Conservation (phyloP, 2,888 invertebrate species). For the Petrolisthes cinctipes region DNA sequence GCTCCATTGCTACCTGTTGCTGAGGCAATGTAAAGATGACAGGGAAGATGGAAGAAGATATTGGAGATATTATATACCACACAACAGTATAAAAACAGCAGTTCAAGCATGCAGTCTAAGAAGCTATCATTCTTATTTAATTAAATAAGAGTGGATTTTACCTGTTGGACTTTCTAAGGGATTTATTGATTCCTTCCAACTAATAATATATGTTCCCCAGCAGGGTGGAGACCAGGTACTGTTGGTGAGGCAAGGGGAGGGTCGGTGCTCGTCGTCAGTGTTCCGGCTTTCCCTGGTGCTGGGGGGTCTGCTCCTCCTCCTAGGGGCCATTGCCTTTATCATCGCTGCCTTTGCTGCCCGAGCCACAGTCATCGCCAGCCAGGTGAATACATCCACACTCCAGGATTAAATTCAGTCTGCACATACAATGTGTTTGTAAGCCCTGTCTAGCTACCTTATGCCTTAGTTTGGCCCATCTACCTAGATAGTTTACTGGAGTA, state of each 20-base stretch:
- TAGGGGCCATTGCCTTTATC: conserved; percentile 57
- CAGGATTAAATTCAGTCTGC: neutral
- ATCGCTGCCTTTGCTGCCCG: conserved; percentile 57
- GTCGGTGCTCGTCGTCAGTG: conserved; percentile 56
- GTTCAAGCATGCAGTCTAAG: no score
- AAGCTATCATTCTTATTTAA: no score
- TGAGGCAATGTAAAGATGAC: no score
- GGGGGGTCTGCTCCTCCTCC: conserved; percentile 59
- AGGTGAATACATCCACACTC: conserved; percentile 30
- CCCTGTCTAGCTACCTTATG: no score
- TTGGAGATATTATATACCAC: no score
- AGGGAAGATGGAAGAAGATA: no score
- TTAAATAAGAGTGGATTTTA: no score
- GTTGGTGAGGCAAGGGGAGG: conserved; percentile 53
- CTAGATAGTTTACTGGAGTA: no score
- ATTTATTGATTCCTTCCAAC: neutral
- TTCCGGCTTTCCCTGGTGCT: conserved; percentile 61
- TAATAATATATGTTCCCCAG: neutral
- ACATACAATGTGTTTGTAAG: no score
- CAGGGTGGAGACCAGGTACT: conserved; percentile 50
- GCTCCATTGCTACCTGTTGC: no score
- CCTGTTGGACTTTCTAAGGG: no score
- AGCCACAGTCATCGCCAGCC: conserved; percentile 46
- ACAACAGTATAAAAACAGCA: neutral
- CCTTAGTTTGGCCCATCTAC: no score